A percentile compares a stretch with the other conserved stretches of the same genome.
Conservation (phyloP, 2,113 vertebrate genomes). For the Petrocephalus zakoni region DNA sequence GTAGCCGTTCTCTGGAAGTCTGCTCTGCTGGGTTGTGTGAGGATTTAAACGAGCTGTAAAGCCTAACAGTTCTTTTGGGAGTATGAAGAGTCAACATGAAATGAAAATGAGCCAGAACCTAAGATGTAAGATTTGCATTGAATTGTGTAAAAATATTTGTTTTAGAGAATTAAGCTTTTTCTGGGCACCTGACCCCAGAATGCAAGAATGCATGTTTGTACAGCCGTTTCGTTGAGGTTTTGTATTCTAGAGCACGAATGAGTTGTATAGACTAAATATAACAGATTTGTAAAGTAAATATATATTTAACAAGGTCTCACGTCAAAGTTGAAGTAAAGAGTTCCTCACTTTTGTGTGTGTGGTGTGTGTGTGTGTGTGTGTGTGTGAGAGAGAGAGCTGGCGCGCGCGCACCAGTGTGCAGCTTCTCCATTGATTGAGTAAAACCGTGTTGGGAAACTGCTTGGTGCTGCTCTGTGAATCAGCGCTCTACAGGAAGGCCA, state of each 20-base stretch:
- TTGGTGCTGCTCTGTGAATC: conserved; percentile 56
- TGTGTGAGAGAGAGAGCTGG: background rate
- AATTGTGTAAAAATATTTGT: background rate
- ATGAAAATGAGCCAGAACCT: background rate
- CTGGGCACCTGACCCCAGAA: background rate
- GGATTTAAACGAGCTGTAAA: background rate
- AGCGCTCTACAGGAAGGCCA: conserved; percentile 44
- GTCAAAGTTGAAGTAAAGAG: background rate
- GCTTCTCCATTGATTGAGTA: conserved; percentile 24
- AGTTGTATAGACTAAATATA: background rate
- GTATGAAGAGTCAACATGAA: background rate
- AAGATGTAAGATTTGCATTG: background rate
- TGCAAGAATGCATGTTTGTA: background rate
- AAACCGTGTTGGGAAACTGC: conserved; percentile 17
- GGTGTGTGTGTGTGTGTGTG: background rate
- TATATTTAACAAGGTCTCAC: background rate
- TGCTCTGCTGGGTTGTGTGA: background rate
- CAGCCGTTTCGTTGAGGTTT: background rate
- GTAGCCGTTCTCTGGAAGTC: background rate
- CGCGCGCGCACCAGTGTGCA: background rate
- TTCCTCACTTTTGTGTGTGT: background rate
- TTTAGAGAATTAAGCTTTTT: background rate
- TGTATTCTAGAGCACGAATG: background rate
- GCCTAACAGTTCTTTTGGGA: background rate
- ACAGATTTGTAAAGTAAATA: background rate